Conservation (phyloP, 2,888 invertebrate genomes). For the Caenorhabditis imperialis region DNA sequence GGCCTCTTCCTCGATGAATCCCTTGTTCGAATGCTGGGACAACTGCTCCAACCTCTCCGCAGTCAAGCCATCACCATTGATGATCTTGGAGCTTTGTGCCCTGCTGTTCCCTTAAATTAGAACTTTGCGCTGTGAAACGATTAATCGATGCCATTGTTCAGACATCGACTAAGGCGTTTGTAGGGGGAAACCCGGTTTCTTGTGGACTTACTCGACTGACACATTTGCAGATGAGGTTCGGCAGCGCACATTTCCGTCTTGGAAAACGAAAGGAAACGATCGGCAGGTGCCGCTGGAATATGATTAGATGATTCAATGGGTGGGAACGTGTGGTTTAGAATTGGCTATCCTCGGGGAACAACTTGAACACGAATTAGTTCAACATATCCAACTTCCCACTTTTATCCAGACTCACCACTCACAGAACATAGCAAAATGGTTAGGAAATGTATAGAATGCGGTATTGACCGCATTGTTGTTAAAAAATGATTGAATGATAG, state of each 20-base stretch:
- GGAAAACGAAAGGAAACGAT: slow-evolving; percentile 56
- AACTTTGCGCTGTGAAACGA: too few relatives aligned
- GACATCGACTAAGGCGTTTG: slow-evolving; percentile 2
- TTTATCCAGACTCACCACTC: slow-evolving; percentile 8
- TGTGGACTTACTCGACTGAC: slow-evolving; percentile 35
- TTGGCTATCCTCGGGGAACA: too few relatives aligned
- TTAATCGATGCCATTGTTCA: too few relatives aligned
- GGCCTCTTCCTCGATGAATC: slow-evolving; percentile 51
- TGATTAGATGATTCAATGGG: too few relatives aligned
- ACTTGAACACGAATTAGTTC: too few relatives aligned
- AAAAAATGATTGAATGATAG: slow-evolving; percentile 48
- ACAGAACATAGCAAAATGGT: background rate
- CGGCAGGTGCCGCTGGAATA: slow-evolving; percentile 25
- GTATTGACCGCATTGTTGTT: slow-evolving; percentile 45
- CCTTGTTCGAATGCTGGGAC: slow-evolving; percentile 42
- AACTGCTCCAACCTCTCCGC: slow-evolving; percentile 46
- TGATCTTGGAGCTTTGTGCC: slow-evolving; percentile 47
- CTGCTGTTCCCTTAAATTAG: slow-evolving; percentile 12
- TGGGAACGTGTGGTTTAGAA: too few relatives aligned
- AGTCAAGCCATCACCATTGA: slow-evolving; percentile 49
- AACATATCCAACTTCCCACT: slow-evolving; percentile 2
- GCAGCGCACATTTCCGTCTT: slow-evolving; percentile 60
- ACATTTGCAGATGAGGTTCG: slow-evolving; percentile 60
- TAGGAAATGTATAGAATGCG: slow-evolving; percentile 10
- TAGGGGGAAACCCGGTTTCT: too few relatives aligned